These are phyloP conservation scores for Lithodes maja DNA, from an alignment of 2,888 invertebrate genomes.

Conservation along the genomic window DNA sequence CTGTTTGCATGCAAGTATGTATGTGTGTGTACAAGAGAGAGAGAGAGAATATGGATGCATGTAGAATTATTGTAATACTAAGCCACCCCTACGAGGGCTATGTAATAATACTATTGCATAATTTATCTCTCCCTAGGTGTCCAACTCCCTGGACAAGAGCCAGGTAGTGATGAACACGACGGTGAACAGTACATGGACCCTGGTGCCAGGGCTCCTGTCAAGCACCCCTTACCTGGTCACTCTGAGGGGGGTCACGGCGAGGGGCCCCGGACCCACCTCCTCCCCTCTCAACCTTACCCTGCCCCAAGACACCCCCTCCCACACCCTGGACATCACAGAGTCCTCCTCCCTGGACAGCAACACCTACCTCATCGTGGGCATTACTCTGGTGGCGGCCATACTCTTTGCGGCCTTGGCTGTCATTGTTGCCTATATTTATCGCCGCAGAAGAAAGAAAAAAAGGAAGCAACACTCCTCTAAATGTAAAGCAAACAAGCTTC, in stretches of 20 bases:
- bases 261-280: conserved; percentile 63
- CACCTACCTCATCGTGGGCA: conserved; percentile 68
- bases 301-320: conserved; percentile 28
- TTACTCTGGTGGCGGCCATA: conserved; percentile 66
- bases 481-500: background rate
- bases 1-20: no score
- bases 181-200: conserved; percentile 58
- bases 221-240: conserved; percentile 60
- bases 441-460: conserved; percentile 55
- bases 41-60: background rate
- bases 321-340: conserved; percentile 46
- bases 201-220: conserved; percentile 47
- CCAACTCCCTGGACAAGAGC: conserved; percentile 37
- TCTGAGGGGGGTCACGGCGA: conserved; percentile 60
- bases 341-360: conserved; percentile 63
- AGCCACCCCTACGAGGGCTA: no score
- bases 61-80: no score
- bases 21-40: background rate
- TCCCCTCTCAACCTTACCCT: conserved; percentile 54
- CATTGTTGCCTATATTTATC: conserved; percentile 65
- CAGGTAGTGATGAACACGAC: conserved; percentile 51
- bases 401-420: conserved; percentile 72
- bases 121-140: conserved; percentile 27
- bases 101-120: background rate
- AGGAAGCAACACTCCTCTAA: conserved; percentile 67